These are phyloP conservation scores for Euzophera pinguis DNA, from an alignment of 2,888 invertebrate genomes.

Conservation along the genomic window DNA sequence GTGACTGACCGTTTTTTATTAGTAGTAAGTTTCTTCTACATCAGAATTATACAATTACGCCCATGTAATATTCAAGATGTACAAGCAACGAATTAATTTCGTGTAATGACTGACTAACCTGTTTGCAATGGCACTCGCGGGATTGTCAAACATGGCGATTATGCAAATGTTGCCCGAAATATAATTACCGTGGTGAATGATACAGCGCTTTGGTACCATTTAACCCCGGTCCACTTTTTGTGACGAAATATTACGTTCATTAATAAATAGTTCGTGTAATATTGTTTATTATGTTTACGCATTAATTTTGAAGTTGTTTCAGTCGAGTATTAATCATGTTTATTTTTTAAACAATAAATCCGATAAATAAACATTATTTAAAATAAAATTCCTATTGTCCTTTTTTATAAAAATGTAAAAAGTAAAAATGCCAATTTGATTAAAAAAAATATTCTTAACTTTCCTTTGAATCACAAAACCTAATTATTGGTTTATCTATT, in stretches of 20 bases:
- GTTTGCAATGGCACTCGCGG: slow-evolving; percentile 20
- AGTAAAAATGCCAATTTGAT: too few species aligned
- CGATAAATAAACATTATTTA: too few species aligned
- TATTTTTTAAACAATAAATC: too few species aligned
- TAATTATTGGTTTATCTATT: too few species aligned
- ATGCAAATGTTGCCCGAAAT: slow-evolving; percentile 20
- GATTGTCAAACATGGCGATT: slow-evolving; percentile 14
- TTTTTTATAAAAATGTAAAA: too few species aligned
- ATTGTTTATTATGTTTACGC: neutral
- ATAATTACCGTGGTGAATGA: slow-evolving; percentile 7
- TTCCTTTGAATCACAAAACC: too few species aligned
- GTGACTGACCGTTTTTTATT: too few species aligned
- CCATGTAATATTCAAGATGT: neutral
- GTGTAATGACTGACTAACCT: slow-evolving; percentile 17
- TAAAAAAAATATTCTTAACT: too few species aligned
- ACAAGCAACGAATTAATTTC: slow-evolving; percentile 15
- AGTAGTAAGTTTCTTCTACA: too few species aligned
- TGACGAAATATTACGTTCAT: neutral
- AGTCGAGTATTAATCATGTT: too few species aligned
- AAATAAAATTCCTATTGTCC: too few species aligned
- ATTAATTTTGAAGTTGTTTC: neutral
- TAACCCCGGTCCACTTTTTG: neutral
- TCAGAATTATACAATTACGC: too few species aligned
- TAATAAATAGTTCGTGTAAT: slow-evolving; percentile 12
- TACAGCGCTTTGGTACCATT: neutral